phyloP scores from a whole-genome alignment of 2,797 vertebrate genomes.

The Pristis pectinata region DNA sequence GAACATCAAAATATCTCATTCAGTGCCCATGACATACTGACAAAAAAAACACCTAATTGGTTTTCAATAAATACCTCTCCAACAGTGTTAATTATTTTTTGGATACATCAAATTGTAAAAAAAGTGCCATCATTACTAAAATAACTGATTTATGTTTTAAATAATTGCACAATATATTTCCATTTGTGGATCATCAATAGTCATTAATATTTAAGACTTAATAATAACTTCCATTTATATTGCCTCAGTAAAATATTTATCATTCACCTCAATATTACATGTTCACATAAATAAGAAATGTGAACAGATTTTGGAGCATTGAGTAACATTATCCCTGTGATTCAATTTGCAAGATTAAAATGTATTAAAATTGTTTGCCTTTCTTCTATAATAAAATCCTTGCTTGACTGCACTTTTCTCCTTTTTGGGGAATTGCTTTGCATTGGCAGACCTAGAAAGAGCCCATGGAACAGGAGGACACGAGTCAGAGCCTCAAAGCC shows the following conservation, averaged over 20 bases:
- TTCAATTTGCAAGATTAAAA: background rate
- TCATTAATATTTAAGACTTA: background rate
- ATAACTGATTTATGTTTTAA: background rate
- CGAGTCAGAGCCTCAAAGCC: background rate
- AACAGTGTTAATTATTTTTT: background rate
- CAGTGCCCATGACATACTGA: background rate
- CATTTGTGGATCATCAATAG: background rate
- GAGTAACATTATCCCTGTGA: background rate
- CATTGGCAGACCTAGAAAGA: background rate
- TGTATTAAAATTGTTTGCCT: background rate
- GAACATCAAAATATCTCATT: conserved; percentile 3
- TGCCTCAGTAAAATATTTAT: conserved; percentile 15
- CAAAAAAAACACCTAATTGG: background rate
- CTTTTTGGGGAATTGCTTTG: background rate
- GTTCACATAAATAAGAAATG: conserved; percentile 10
- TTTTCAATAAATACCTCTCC: background rate
- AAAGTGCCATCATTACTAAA: background rate
- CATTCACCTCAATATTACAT: background rate
- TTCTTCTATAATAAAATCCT: background rate
- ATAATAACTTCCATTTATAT: background rate
- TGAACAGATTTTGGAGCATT: background rate
- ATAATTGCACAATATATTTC: background rate
- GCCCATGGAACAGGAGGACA: background rate
- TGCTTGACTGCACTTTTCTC: background rate
- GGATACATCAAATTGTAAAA: background rate